Evolutionary conservation across 2,888 invertebrate genomes (phyloP).

Genomic region (Celastrina argiolus): DNA sequence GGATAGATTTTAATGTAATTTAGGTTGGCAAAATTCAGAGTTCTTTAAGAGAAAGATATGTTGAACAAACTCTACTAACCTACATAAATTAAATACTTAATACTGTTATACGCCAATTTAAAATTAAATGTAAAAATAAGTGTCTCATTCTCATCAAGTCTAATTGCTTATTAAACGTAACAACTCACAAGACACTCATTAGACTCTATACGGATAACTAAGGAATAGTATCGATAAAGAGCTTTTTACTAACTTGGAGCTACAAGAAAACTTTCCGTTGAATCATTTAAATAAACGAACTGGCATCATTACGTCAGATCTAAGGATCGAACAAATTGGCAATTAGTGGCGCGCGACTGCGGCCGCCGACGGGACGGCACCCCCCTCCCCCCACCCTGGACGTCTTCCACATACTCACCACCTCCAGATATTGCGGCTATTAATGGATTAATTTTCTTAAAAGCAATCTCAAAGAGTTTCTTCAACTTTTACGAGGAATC

Average conservation of each 20-base stretch:
- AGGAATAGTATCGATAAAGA: conserved; percentile 33
- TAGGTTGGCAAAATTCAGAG: no score
- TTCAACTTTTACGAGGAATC: conserved; percentile 71
- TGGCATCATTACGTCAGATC: conserved; percentile 75
- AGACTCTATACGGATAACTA: background rate
- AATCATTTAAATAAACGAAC: conserved; percentile 78
- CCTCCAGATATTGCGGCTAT: conserved; percentile 44
- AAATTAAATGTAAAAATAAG: no score
- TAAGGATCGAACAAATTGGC: conserved; percentile 77
- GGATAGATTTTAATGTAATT: no score
- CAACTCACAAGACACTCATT: background rate
- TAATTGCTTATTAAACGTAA: background rate
- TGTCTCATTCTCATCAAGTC: no score
- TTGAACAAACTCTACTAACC: no score
- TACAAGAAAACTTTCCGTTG: conserved; percentile 63
- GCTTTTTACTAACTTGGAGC: conserved; percentile 36
- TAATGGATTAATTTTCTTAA: conserved; percentile 76
- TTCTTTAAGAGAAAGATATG: no score
- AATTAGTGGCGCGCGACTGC: conserved; percentile 64
- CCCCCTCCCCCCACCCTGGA: conserved; percentile 6
- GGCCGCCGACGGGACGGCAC: conserved; percentile 41
- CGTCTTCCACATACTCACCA: conserved; percentile 28
- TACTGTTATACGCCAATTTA: no score
- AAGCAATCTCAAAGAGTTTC: conserved; percentile 75
- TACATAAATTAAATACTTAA: no score